Evolutionary conservation across 2,113 vertebrate species (phyloP), one percentile per base, ranked within the genome.

Genomic region (human): DNA sequence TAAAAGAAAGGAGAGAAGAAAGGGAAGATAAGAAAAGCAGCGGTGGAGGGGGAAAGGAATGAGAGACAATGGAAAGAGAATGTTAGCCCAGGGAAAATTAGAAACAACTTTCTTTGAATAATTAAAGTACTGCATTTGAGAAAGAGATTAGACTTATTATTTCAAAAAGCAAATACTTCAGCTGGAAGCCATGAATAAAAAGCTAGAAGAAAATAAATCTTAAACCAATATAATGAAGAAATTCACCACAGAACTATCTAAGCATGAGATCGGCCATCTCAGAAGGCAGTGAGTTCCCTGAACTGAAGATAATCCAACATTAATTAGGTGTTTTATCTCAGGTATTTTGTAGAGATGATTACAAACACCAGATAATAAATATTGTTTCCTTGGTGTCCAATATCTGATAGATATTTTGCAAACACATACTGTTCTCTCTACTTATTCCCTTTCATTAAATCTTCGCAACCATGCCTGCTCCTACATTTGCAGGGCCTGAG

Each of bases 91-190:
- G 23, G 17, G 30, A 72, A 91, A 72, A 55, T 59, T n/a, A 78
- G 59, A 76, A 95, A 93, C 27, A 55, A 76, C 5, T 90, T 73
- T 81, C 38, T 75, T 86, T 38, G 81, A 61, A 35, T 86, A 97
- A 57, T 90, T 18, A 66, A 89, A 84, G 22, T 14, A 79, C 22
- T 48, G 30, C 17, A 20, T 76, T 76, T 48, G 82, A 61, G 40
- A 50, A 57, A 93, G 14, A 64, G 20, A 55, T 23, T 55, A 59
- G 18, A 59, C 20, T 50, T 80, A 68, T n/a, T 95, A 2, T 52
- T 81, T 81, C 55, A 75, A 57, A 86, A 85, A 68, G 20, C 18
- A 52, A 93, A 73, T 75, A 59, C 72, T 85, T 95, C 50, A 64
- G 72, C 61, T 89, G 38, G 11, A 32, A 95, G 18, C 32, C 55